Percentiles rank a stretch among this genome's conserved stretches.
phyloP scores from a whole-genome alignment of 2,888 invertebrate genomes.

The Hypsopygia costalis region DNA sequence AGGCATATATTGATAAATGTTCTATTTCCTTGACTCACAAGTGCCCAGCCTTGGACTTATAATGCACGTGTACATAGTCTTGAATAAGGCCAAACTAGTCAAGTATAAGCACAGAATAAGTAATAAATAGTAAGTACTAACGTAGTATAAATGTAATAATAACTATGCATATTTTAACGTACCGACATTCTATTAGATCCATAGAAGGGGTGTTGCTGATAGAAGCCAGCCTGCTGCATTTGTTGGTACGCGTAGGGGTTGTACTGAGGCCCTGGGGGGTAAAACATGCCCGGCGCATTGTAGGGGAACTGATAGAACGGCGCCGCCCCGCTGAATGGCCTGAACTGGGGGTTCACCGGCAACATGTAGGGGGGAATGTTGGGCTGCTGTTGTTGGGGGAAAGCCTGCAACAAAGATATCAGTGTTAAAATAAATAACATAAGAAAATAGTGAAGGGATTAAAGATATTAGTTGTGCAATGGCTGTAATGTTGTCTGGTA shows the following conservation, averaged over 20 bases:
- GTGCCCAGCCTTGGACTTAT: too few relatives aligned
- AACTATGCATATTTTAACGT: conserved; percentile 45
- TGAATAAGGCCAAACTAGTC: too few relatives aligned
- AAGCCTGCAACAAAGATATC: conserved; percentile 29
- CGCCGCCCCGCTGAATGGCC: conserved; percentile 64
- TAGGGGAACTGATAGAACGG: conserved; percentile 76
- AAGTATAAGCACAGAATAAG: too few relatives aligned
- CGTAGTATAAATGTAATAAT: too few relatives aligned
- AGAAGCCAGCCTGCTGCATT: conserved; percentile 52
- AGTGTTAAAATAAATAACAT: too few relatives aligned
- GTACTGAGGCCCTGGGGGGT: conserved; percentile 54
- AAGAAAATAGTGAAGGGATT: too few relatives aligned
- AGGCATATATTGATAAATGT: too few relatives aligned
- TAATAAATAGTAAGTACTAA: too few relatives aligned
- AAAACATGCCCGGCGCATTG: conserved; percentile 57
- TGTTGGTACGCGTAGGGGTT: conserved; percentile 68
- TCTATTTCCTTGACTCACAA: too few relatives aligned
- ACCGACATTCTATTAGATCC: conserved; percentile 78
- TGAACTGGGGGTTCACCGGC: conserved; percentile 54
- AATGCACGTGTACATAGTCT: too few relatives aligned
- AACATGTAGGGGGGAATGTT: conserved; percentile 54
- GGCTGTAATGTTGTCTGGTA: too few relatives aligned
- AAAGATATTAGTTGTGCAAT: too few relatives aligned
- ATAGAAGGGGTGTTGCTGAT: conserved; percentile 59
- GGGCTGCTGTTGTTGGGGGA: conserved; percentile 31